A percentile compares a stretch with the other conserved stretches of the same genome.
Evolutionary conservation across 2,113 vertebrate genomes (phyloP).

Genomic region (Cavia aperea): DNA sequence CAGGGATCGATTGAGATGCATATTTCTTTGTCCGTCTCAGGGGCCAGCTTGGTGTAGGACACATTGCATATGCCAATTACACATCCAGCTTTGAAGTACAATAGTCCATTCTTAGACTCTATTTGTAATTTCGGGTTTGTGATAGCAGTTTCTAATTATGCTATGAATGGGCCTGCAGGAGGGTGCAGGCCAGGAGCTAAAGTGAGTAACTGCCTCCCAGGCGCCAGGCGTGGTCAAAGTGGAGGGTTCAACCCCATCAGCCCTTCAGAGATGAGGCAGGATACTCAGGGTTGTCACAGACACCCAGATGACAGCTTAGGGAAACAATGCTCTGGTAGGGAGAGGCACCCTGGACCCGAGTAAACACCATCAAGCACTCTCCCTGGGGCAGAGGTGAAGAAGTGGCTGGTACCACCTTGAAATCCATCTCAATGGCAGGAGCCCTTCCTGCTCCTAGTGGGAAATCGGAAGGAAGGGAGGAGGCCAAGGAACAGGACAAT

Average conservation of each 20-base stretch:
- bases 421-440: neutral
- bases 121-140: neutral
- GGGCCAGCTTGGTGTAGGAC: neutral
- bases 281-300: neutral
- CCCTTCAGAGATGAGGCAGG: neutral
- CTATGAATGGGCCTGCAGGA: neutral
- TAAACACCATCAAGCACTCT: neutral
- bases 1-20: too few relatives aligned
- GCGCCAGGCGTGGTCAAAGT: neutral
- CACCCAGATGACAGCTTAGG: neutral
- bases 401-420: neutral
- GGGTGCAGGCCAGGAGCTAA: neutral
- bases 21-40: neutral
- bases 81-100: neutral
- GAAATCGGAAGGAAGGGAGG: conserved; percentile 7
- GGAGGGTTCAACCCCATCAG: neutral
- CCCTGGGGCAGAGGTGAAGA: neutral
- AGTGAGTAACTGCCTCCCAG: neutral
- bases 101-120: neutral
- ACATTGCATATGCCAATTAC: neutral
- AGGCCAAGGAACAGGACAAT: neutral
- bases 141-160: neutral
- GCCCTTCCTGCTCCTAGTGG: neutral
- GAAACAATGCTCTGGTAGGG: neutral
- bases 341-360: neutral